A percentile compares a stretch with the other conserved stretches of the same genome.
Conservation (phyloP, 2,888 invertebrate species). For the Gerris lacustris region DNA sequence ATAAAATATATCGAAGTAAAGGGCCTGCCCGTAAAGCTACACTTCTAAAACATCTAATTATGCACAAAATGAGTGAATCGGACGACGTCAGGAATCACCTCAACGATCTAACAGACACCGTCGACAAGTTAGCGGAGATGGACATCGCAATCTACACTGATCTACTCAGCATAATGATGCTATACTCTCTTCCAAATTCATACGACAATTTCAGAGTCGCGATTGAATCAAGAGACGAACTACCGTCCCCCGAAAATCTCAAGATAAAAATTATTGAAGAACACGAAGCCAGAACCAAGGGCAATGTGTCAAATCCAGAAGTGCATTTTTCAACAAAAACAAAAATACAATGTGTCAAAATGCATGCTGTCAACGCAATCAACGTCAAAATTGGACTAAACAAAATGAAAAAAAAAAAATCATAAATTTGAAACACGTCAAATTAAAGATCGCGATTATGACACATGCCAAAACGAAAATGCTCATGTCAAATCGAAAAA, state of each 20-base stretch:
- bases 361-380: background rate
- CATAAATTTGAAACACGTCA: background rate
- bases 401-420: background rate
- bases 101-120: constrained; percentile 34
- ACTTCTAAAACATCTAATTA: constrained; percentile 35
- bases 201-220: constrained; percentile 35
- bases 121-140: constrained; percentile 35
- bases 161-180: background rate
- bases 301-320: constrained; percentile 13
- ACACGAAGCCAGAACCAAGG: constrained; percentile 10
- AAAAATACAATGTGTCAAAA: background rate
- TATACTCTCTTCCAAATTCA: constrained; percentile 33
- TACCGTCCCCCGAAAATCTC: constrained; percentile 32
- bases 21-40: constrained; percentile 37
- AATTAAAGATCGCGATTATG: too few species aligned
- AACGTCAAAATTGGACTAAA: too few species aligned
- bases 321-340: constrained; percentile 14
- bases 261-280: constrained; percentile 28
- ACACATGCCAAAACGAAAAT: background rate
- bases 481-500: background rate
- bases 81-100: constrained; percentile 34
- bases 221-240: constrained; percentile 34
- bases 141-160: constrained; percentile 27
- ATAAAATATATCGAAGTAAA: constrained; percentile 34
- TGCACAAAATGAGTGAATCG: constrained; percentile 34